Percentiles rank a stretch among this genome's conserved stretches.
Conservation (phyloP, 1,140 invertebrate species). For the Cydia fagiglandana region DNA sequence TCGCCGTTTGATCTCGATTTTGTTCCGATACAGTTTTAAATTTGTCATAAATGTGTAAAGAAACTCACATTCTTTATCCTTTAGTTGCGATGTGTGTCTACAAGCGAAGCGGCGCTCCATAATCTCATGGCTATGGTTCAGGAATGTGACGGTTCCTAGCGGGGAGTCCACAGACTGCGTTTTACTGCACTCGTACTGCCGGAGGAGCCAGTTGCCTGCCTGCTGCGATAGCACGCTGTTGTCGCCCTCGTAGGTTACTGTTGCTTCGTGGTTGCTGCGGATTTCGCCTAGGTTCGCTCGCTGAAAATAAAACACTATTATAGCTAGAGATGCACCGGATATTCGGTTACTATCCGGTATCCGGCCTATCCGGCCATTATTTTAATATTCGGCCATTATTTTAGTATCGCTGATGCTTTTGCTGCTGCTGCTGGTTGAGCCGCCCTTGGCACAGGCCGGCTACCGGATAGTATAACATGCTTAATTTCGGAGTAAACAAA, state of each 20-base stretch:
- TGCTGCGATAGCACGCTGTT: slow-evolving; percentile 97
- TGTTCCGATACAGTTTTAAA: too few species aligned
- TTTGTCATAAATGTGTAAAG: too few species aligned
- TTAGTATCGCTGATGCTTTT: too few species aligned
- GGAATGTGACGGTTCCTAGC: slow-evolving; percentile 82
- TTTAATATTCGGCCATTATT: too few species aligned
- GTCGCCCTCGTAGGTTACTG: slow-evolving; percentile 97
- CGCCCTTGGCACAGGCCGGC: too few species aligned
- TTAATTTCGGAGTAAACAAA: too few species aligned
- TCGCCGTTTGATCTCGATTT: too few species aligned
- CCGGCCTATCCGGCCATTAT: too few species aligned
- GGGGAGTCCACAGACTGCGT: slow-evolving; percentile 79
- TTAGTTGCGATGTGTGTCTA: slow-evolving; percentile 67
- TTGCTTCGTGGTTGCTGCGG: slow-evolving; percentile 93
- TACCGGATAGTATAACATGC: too few species aligned
- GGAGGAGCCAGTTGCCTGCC: slow-evolving; percentile 93
- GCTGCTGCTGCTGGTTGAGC: too few species aligned
- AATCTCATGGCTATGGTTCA: slow-evolving; percentile 77
- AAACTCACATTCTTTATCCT: slow-evolving; percentile 81
- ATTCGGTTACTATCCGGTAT: too few species aligned
- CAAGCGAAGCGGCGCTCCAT: slow-evolving; percentile 76
- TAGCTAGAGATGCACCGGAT: too few species aligned
- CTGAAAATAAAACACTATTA: slow-evolving; percentile 40
- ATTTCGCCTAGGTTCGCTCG: slow-evolving; percentile 86
- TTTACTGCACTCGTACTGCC: slow-evolving; percentile 80